A percentile compares a stretch with the other conserved stretches of the same genome.
phyloP scores from a whole-genome alignment of 2,797 vertebrate species.

The Notolepis coatsorum region DNA sequence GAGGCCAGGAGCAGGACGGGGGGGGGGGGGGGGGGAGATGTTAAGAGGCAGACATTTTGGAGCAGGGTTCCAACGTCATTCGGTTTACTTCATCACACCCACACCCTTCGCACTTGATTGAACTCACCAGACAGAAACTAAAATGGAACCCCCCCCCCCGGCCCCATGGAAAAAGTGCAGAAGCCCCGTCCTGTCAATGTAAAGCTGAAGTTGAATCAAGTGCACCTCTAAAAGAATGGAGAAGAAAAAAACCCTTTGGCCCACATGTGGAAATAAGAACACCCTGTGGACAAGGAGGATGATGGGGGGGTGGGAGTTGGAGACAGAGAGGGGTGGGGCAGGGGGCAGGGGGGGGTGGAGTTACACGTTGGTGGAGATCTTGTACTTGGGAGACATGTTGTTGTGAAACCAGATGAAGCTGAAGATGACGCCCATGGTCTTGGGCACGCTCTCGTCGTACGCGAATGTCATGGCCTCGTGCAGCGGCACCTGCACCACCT shows the following conservation, averaged over 20 bases:
- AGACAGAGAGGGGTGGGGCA: neutral
- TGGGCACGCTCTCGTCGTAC: conserved; percentile 86
- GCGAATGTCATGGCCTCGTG: conserved; percentile 90
- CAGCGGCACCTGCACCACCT: conserved; percentile 91
- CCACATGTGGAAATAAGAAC: conserved; percentile 9
- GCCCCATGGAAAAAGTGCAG: neutral
- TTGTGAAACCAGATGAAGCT: conserved; percentile 94
- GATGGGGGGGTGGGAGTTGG: no score
- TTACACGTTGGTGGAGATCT: conserved; percentile 88
- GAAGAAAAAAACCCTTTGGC: no score
- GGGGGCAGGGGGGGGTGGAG: conserved; percentile 19
- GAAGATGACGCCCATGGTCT: conserved; percentile 93
- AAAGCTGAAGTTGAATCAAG: neutral
- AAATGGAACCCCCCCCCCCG: neutral
- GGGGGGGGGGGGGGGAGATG: conserved; percentile 2
- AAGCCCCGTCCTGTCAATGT: neutral
- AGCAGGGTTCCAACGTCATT: neutral
- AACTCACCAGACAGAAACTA: neutral
- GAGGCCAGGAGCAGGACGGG: conserved; percentile 67
- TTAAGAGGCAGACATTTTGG: conserved; percentile 15
- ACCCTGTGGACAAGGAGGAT: no score
- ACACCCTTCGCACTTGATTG: neutral
- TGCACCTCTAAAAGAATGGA: neutral
- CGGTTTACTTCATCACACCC: no score
- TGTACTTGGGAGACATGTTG: conserved; percentile 89